Conservation (phyloP, 2,888 invertebrate species). For the Raillietiella orientalis region DNA sequence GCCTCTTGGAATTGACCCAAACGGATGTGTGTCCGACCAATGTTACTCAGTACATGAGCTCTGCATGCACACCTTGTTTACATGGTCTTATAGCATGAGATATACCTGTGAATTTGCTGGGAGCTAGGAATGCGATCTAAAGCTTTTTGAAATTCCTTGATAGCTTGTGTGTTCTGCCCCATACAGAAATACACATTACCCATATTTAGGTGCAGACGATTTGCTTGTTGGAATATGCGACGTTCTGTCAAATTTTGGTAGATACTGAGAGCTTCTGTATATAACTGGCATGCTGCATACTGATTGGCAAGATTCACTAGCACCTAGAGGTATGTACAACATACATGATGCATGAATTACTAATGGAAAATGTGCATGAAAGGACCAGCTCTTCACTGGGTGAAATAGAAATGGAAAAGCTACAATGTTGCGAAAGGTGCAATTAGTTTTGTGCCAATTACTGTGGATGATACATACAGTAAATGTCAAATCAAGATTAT, state of each 20-base stretch:
- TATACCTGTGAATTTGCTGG: conserved; percentile 56
- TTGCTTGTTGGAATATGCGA: conserved; percentile 70
- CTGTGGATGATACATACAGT: conserved; percentile 31
- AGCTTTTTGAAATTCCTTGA: conserved; percentile 95
- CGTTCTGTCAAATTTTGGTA: conserved; percentile 34
- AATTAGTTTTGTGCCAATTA: too few relatives aligned
- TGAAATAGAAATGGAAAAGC: too few relatives aligned
- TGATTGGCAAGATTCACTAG: conserved; percentile 84
- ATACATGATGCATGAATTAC: background rate
- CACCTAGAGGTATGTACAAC: conserved; percentile 24
- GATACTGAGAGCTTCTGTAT: conserved; percentile 77
- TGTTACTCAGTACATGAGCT: conserved; percentile 91
- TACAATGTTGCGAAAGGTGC: too few relatives aligned
- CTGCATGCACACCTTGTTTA: conserved; percentile 15
- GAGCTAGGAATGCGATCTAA: conserved; percentile 73
- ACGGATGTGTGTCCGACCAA: conserved; percentile 69
- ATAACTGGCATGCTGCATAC: conserved; percentile 76
- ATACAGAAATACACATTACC: conserved; percentile 89
- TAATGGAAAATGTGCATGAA: background rate
- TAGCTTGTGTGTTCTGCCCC: conserved; percentile 62
- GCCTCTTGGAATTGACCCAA: conserved; percentile 93
- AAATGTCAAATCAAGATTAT: conserved; percentile 82
- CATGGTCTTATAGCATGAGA: background rate
- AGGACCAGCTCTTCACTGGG: conserved; percentile 7
- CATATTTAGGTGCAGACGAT: conserved; percentile 83